Conservation (phyloP, 1,140 invertebrate species). For the Diorhabda elongata region DNA sequence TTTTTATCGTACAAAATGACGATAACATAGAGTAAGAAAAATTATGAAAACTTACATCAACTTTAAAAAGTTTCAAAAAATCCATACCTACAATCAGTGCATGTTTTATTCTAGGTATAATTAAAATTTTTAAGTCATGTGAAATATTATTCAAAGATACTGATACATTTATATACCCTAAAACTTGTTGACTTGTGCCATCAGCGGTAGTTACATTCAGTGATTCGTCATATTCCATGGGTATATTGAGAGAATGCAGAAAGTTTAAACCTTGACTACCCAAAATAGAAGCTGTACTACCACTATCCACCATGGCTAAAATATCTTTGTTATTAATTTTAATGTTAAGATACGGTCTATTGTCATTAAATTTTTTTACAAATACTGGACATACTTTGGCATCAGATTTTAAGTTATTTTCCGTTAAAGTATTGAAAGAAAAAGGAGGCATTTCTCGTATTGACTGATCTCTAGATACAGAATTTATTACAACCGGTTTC, state of each 20-base stretch:
- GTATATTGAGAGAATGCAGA: conserved; percentile 4
- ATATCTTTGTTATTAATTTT: neutral
- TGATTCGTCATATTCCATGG: neutral
- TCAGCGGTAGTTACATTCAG: conserved; percentile 12
- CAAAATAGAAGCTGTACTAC: neutral
- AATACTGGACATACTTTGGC: conserved; percentile 4
- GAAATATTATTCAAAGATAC: conserved; percentile 7
- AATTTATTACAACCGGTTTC: neutral
- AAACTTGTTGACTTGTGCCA: conserved; percentile 7
- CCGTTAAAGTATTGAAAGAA: neutral
- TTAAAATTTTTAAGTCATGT: conserved; percentile 10
- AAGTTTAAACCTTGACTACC: neutral
- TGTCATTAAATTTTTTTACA: conserved; percentile 9
- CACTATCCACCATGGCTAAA: neutral
- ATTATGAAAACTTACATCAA: neutral
- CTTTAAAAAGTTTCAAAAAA: conserved; percentile 8
- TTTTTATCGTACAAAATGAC: conserved; percentile 9
- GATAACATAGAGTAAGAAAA: conserved; percentile 6
- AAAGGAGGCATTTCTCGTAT: neutral
- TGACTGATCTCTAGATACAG: neutral
- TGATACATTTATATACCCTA: conserved; percentile 3
- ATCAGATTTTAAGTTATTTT: neutral
- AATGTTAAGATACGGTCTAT: conserved; percentile 8
- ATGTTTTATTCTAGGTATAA: conserved; percentile 10
- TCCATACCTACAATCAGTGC: conserved; percentile 12